A percentile compares a stretch with the other conserved stretches of the same genome.
These are phyloP conservation scores for Xerus rutilus DNA, from an alignment of 2,797 vertebrate species.

Conservation along the genomic window DNA sequence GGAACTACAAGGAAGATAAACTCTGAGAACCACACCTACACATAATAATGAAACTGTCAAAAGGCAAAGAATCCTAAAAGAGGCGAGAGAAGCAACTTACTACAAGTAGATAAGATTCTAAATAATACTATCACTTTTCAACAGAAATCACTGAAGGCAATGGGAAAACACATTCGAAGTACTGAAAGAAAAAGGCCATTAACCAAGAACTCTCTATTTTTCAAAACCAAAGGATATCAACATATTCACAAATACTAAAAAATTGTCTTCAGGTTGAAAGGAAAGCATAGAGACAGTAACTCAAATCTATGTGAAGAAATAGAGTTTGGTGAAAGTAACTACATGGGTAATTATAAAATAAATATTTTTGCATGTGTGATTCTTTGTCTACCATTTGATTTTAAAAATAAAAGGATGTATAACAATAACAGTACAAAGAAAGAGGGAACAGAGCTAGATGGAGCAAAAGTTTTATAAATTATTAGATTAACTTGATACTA, in stretches of 20 bases:
- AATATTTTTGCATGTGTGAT: not conserved
- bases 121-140: not conserved
- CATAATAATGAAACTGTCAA: not conserved
- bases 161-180: not conserved
- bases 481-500: not conserved
- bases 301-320: not conserved
- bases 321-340: not conserved
- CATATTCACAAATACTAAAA: constrained; percentile 9
- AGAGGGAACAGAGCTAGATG: not conserved
- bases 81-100: not conserved
- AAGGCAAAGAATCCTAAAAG: not conserved
- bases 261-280: not conserved
- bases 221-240: constrained; percentile 21
- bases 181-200: not conserved
- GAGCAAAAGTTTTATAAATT: not conserved
- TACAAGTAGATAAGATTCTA: not conserved
- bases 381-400: not conserved
- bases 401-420: not conserved
- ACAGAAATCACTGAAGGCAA: not conserved
- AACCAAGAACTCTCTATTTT: not conserved
- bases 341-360: not conserved
- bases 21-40: not conserved
- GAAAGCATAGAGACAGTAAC: not conserved
- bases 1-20: not conserved
- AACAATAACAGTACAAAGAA: not conserved